Base-by-base conservation (phyloP, 2,888 invertebrate species). In the Hyposoter dolosus region DNA sequence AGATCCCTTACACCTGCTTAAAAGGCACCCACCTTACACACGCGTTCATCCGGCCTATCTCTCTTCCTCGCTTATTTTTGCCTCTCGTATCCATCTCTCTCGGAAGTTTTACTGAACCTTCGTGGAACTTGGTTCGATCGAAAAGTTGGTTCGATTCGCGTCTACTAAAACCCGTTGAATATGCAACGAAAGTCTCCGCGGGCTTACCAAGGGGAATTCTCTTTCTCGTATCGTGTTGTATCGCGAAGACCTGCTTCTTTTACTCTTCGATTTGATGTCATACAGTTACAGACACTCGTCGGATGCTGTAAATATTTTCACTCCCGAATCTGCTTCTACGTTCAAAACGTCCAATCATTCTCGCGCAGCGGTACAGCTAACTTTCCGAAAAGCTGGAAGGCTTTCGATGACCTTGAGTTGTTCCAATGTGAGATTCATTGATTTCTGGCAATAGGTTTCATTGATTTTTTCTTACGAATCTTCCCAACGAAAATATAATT, bases 1-100 rank as follows among this genome's bases (percentile, higher is more conserved):
- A 89, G 90, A 89, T 88, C 86, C 88, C 84, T 92, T 91, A 92
- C 91, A 92, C 92, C 92, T 91, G 92, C 92, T 91, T 88, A 86
- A 88, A 86, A 89, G 77, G 77, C 85, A 85, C 79, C 83, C 84
- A 85, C 80, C 83, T 83, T 88, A 86, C 83, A 84, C 77, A 65
- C 78, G 65, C 86, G 68, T 75, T 69, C 76, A 72, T 78, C 71
- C 74, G 79, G 75, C 69, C 76, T 45, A 50, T 63, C 77, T 50
- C 79, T 78, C 28, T 68, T 40, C 68, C 63, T 79, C 66, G 65
- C 84, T 74, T 47, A n/a, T 75, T 65, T 76, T 72, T 40, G 32
- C n/a, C 32, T 72, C 45, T 72, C 19, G 12, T 19, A 40, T 60
- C 47, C 65, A 43, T 71, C 74, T 82, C 74, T 4, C 82, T 82